Base-by-base conservation (phyloP, 2,888 invertebrate genomes). In the Lamellibrachia columna region DNA sequence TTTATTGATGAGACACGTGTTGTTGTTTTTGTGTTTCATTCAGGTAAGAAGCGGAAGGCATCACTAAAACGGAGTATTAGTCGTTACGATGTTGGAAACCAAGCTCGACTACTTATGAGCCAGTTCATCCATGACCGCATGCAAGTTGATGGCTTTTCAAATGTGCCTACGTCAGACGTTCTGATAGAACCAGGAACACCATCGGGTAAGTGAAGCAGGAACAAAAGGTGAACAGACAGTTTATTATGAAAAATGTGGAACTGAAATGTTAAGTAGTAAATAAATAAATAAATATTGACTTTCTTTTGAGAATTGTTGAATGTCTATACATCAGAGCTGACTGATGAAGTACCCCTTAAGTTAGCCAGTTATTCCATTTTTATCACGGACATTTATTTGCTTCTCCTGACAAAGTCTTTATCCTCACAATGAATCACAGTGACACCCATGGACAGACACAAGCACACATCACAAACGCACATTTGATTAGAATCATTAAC, bases 121-220 rank as follows among this genome's bases (percentile, higher is more conserved):
- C 94, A 95, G 92, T 96, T 96, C 93, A 95, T 96, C 53, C 94
- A 95, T 92, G 96, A 96, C 7, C 94, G 96, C n/a, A 94, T 96
- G 93, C 92, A 94, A 58, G 93, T 93, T 75, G 96, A 96, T 92
- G 94, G 95, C 22, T 93, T 95, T 28, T 93, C 93, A 22, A 92
- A 94, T 55, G 92, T 92, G 11, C 95, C 95, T 90, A 95, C 94
- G 40, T 95, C 95, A 92, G 95, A 94, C n/a, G 94, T 95, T n/a
- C 94, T 96, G 8, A 94, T 95, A 75, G 96, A 96, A 93, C 96
- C 96, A 90, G 96, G 95, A 22, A 96, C 96, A n/a, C 96, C 96
- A n/a, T 94, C 94, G 94, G 96, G 96, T 96, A 91, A 1, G 40
- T 40, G 40, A 40, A 40, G 1, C 40, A 40, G 40, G 75, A 75